Conservation (phyloP, 1,140 invertebrate genomes). For the Heliconius nattereri region DNA sequence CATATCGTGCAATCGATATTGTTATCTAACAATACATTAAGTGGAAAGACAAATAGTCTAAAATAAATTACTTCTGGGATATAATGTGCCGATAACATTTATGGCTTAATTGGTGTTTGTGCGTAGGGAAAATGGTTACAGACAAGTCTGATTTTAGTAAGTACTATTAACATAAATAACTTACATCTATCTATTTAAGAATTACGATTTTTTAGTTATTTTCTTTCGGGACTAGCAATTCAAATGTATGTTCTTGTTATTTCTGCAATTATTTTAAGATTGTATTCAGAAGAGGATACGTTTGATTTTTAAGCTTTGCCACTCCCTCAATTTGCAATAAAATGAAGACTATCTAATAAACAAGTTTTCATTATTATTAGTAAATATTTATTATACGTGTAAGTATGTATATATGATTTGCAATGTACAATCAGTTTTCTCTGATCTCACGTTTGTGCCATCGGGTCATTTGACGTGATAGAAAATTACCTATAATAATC, state of each 20-base stretch:
- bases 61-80: conserved; percentile 4
- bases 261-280: too few species aligned
- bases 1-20: conserved; percentile 14
- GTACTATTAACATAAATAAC: too few species aligned
- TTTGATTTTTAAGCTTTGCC: too few species aligned
- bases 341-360: too few species aligned
- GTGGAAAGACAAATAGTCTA: conserved; percentile 2
- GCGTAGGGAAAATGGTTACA: not conserved
- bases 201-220: too few species aligned
- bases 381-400: not conserved
- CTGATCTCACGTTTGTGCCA: conserved; percentile 36
- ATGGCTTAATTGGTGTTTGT: not conserved
- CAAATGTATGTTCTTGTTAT: too few species aligned
- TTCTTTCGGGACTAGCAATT: too few species aligned
- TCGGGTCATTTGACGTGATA: conserved; percentile 32
- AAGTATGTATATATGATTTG: not conserved
- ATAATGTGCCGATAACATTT: conserved; percentile 11
- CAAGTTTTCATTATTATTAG: too few species aligned
- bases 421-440: conserved; percentile 15
- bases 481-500: conserved; percentile 41
- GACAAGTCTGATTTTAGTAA: too few species aligned
- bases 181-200: too few species aligned
- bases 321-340: too few species aligned
- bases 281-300: too few species aligned
- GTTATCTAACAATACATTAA: conserved; percentile 18